A percentile compares a stretch with the other conserved stretches of the same genome.
Conservation (phyloP, 2,888 invertebrate genomes). For the Philereme transversata region DNA sequence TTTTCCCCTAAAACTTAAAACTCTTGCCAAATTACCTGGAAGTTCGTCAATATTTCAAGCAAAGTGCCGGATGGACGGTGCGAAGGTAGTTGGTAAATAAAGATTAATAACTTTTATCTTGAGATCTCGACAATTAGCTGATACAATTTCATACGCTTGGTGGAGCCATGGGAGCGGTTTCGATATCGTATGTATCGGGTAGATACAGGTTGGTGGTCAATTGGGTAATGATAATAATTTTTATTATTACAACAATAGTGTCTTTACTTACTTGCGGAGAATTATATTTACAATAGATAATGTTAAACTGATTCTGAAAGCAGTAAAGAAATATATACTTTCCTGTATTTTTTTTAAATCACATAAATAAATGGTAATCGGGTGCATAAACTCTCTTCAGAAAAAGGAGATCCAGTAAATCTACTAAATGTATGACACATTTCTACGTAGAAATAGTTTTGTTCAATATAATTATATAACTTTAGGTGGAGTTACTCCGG, state of each 20-base stretch:
- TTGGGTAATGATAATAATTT: not conserved
- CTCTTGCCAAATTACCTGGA: constrained; percentile 36
- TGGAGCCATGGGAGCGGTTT: constrained; percentile 8
- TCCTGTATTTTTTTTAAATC: too few relatives aligned
- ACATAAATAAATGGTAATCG: too few relatives aligned
- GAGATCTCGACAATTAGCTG: constrained; percentile 60
- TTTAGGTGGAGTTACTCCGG: constrained; percentile 5
- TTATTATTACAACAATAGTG: too few relatives aligned
- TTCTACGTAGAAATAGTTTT: too few relatives aligned
- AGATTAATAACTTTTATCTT: constrained; percentile 55
- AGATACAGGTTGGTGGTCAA: constrained; percentile 15
- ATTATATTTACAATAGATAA: too few relatives aligned
- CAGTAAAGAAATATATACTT: too few relatives aligned
- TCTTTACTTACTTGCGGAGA: too few relatives aligned
- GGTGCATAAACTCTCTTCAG: too few relatives aligned
- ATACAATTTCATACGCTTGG: constrained; percentile 47
- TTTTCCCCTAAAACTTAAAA: constrained; percentile 26
- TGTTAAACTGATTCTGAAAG: too few relatives aligned
- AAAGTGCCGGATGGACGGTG: constrained; percentile 6
- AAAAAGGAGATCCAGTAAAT: too few relatives aligned
- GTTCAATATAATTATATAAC: too few relatives aligned
- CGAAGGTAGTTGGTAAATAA: constrained; percentile 38
- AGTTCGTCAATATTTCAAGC: constrained; percentile 38
- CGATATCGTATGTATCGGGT: not conserved
- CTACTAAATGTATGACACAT: too few relatives aligned